phyloP scores from a whole-genome alignment of 92 coral and sea anemone species.

The Galaxea fascicularis region DNA sequence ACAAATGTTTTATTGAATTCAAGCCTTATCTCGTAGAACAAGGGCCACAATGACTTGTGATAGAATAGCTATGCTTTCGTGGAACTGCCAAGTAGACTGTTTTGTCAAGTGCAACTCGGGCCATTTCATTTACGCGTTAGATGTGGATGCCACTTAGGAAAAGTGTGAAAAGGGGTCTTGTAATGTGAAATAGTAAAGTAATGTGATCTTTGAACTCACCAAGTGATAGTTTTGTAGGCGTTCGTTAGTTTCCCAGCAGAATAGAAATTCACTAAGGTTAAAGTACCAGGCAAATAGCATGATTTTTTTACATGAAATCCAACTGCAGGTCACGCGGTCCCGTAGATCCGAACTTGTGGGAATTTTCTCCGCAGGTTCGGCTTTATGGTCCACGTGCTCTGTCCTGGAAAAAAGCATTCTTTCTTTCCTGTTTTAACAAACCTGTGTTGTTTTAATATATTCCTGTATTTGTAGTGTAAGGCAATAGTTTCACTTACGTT shows the following conservation, averaged over 20 bases:
- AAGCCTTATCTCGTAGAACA: too few species aligned
- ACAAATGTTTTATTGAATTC: too few species aligned
- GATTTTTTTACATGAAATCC: not conserved
- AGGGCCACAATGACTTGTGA: too few species aligned
- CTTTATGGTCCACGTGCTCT: constrained; percentile 65
- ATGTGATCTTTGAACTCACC: too few species aligned
- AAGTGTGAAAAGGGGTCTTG: too few species aligned
- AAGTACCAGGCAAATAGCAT: not conserved
- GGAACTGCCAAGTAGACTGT: too few species aligned
- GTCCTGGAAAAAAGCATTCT: not conserved
- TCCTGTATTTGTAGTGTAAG: not conserved
- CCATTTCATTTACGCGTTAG: too few species aligned
- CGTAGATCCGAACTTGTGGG: constrained; percentile 99
- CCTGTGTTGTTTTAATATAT: not conserved
- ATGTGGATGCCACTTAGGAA: too few species aligned
- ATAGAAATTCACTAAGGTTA: not conserved
- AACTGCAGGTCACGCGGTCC: constrained; percentile 58
- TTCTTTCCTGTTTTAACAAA: not conserved
- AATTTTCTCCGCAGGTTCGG: constrained; percentile 76
- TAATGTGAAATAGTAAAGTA: too few species aligned
- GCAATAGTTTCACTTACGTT: not conserved
- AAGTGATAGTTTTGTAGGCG: not conserved
- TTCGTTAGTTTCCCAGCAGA: not conserved
- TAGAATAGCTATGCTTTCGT: too few species aligned
- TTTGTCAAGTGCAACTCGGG: not conserved